Evolutionary conservation across 2,888 invertebrate genomes (phyloP).

Genomic region (Drosophila atripex): DNA sequence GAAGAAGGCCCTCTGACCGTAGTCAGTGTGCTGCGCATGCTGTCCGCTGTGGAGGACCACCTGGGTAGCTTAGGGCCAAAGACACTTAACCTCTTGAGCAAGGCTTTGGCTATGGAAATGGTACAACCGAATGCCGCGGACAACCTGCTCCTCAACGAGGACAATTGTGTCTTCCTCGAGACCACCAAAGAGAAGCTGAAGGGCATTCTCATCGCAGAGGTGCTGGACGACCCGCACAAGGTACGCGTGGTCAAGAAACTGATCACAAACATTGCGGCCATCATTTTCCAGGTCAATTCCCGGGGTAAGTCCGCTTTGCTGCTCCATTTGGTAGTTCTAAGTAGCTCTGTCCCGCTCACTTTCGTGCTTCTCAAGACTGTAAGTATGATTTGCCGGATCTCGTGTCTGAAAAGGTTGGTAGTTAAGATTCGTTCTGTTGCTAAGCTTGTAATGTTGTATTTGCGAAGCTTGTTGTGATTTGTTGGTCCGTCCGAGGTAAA

Average conservation of each 20-base stretch:
- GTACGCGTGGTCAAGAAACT: slow-evolving; percentile 90
- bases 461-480: not conserved
- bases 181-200: slow-evolving; percentile 94
- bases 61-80: slow-evolving; percentile 93
- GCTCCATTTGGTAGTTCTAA: not conserved
- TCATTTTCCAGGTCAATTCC: slow-evolving; percentile 88
- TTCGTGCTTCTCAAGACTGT: slow-evolving; percentile 9
- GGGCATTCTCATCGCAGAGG: slow-evolving; percentile 90
- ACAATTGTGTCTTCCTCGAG: slow-evolving; percentile 90
- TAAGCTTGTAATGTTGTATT: not conserved
- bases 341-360: slow-evolving; percentile 8
- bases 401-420: not conserved
- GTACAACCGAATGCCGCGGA: slow-evolving; percentile 89
- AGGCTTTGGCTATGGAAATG: slow-evolving; percentile 91
- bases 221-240: slow-evolving; percentile 86
- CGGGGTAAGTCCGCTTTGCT: slow-evolving; percentile 80
- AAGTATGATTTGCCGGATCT: not conserved
- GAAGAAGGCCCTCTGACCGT: slow-evolving; percentile 86
- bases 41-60: slow-evolving; percentile 92
- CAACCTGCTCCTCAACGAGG: slow-evolving; percentile 89
- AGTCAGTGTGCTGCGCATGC: slow-evolving; percentile 88
- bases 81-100: slow-evolving; percentile 90
- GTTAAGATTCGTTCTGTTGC: not conserved
- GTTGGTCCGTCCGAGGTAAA: not conserved
- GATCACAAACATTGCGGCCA: slow-evolving; percentile 90